Evolutionary conservation across 2,888 invertebrate species (phyloP).

Genomic region (Melieria omissa): DNA sequence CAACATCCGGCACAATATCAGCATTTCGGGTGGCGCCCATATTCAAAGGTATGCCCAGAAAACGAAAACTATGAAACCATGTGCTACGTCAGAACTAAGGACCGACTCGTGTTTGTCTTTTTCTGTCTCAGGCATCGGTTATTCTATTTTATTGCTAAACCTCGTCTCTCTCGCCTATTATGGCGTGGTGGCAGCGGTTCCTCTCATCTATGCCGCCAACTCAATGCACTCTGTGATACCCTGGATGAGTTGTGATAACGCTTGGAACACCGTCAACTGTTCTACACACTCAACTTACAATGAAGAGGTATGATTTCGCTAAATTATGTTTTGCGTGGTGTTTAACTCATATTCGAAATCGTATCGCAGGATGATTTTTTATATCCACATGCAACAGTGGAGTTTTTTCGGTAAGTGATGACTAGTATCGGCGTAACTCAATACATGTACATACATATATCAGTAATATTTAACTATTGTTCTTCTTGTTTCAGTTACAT

Average conservation of each 20-base stretch:
- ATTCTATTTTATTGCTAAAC: slow-evolving; percentile 83
- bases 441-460: background rate
- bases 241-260: slow-evolving; percentile 81
- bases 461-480: background rate
- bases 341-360: background rate
- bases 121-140: slow-evolving; percentile 64
- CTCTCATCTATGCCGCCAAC: slow-evolving; percentile 81
- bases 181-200: slow-evolving; percentile 85
- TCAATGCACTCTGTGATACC: slow-evolving; percentile 76
- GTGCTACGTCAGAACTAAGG: no score
- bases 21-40: slow-evolving; percentile 85
- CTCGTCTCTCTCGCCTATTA: slow-evolving; percentile 85
- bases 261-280: slow-evolving; percentile 78
- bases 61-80: no score
- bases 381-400: slow-evolving; percentile 59
- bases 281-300: slow-evolving; percentile 56
- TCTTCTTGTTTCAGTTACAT: slow-evolving; percentile 48
- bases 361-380: slow-evolving; percentile 45
- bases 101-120: no score
- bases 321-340: background rate
- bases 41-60: slow-evolving; percentile 78
- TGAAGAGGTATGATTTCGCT: slow-evolving; percentile 43
- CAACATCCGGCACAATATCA: slow-evolving; percentile 83
- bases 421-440: background rate
- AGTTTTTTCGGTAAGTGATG: slow-evolving; percentile 59